phyloP scores from a whole-genome alignment of 2,113 vertebrate species.

The Tyrannus savana region DNA sequence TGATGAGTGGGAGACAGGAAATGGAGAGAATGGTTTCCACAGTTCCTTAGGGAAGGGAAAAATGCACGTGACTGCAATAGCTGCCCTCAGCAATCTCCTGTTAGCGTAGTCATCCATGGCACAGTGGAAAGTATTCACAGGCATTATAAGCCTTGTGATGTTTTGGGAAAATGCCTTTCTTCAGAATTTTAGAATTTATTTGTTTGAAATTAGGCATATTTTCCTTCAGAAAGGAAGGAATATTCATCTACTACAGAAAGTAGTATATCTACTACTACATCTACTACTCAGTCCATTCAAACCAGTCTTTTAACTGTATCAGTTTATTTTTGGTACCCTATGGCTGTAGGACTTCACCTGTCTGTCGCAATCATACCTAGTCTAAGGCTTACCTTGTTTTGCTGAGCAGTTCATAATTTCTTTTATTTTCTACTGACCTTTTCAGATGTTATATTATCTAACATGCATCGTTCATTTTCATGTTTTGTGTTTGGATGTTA shows the following conservation, averaged over 20 bases:
- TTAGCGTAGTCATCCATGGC: not conserved
- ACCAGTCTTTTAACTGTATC: rapidly evolving
- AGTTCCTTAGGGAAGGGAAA: not conserved
- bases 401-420: not conserved
- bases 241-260: not conserved
- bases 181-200: not conserved
- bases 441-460: not conserved
- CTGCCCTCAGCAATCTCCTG: not conserved
- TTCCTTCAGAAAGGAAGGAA: not conserved
- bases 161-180: not conserved
- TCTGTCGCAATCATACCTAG: not conserved
- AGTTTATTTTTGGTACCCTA: not conserved
- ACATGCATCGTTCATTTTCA: not conserved
- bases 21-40: not conserved
- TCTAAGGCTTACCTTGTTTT: not conserved
- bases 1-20: not conserved
- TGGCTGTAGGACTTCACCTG: not conserved
- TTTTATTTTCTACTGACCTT: not conserved
- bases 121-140: not conserved
- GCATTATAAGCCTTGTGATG: not conserved
- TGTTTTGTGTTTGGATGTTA: not conserved
- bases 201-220: not conserved
- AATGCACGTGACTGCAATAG: not conserved
- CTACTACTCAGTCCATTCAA: not conserved
- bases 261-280: no score